These are phyloP conservation scores for Cervus canadensis DNA, from an alignment of 2,113 vertebrate genomes.

Conservation along the genomic window DNA sequence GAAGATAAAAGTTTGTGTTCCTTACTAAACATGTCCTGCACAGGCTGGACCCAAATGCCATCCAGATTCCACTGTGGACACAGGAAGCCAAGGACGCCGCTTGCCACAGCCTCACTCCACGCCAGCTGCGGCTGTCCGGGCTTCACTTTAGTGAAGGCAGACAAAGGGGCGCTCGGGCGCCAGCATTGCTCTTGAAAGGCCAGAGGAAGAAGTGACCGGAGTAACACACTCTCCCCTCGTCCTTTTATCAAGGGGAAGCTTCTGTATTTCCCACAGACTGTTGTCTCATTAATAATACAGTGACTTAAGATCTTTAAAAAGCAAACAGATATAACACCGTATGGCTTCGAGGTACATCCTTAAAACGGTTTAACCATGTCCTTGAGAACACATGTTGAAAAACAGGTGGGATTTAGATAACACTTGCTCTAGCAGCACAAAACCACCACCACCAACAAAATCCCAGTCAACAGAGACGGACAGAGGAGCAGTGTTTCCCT, in stretches of 20 bases:
- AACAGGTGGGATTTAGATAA: background rate
- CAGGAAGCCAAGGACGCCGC: background rate
- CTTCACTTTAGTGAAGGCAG: constrained; percentile 25
- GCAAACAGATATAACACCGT: background rate
- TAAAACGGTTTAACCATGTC: background rate
- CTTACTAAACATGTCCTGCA: rapidly evolving
- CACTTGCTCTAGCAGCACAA: background rate
- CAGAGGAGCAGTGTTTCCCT: background rate
- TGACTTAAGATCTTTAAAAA: background rate
- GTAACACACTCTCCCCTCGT: background rate
- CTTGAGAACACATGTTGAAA: background rate
- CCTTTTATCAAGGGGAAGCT: background rate
- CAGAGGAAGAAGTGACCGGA: background rate
- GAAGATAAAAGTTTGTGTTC: background rate
- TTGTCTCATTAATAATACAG: background rate
- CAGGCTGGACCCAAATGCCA: background rate
- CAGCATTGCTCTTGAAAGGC: constrained; percentile 40
- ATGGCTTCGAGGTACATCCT: background rate
- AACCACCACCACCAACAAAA: background rate
- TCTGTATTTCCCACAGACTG: background rate
- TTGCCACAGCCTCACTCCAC: background rate
- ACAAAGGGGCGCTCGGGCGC: constrained; percentile 40
- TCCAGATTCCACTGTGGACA: background rate
- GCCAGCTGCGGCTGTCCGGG: constrained; percentile 14
- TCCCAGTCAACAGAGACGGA: background rate